phyloP scores from a whole-genome alignment of 2,888 invertebrate species.

The Macrosiphum euphorbiae region DNA sequence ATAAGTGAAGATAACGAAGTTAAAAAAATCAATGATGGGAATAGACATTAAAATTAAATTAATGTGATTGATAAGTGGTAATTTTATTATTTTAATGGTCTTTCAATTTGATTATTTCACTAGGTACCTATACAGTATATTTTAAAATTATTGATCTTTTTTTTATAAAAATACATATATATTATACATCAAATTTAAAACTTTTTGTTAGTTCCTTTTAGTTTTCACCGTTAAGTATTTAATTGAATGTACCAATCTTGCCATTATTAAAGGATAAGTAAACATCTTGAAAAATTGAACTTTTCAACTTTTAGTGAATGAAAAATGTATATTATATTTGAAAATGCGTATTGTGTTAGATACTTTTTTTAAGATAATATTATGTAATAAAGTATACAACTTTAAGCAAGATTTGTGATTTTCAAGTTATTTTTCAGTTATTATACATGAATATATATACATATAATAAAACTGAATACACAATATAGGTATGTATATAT shows the following conservation, averaged over 20 bases:
- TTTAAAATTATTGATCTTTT: background rate
- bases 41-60: background rate
- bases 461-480: background rate
- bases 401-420: background rate
- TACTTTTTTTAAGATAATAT: background rate
- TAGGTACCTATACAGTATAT: background rate
- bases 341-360: background rate
- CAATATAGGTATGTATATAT: background rate
- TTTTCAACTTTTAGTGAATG: background rate
- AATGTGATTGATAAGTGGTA: background rate
- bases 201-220: background rate
- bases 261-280: background rate
- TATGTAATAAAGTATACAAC: background rate
- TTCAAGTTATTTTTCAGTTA: background rate
- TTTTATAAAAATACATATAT: background rate
- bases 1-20: background rate
- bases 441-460: background rate
- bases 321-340: background rate
- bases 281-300: background rate
- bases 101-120: background rate
- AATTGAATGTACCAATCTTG: background rate
- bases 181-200: background rate
- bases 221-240: background rate
- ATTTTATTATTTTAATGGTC: background rate
- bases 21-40: background rate